These are phyloP conservation scores for Stichopus horrens DNA, from an alignment of 53 echinoderm and acorn worm genomes.

Conservation along the genomic window DNA sequence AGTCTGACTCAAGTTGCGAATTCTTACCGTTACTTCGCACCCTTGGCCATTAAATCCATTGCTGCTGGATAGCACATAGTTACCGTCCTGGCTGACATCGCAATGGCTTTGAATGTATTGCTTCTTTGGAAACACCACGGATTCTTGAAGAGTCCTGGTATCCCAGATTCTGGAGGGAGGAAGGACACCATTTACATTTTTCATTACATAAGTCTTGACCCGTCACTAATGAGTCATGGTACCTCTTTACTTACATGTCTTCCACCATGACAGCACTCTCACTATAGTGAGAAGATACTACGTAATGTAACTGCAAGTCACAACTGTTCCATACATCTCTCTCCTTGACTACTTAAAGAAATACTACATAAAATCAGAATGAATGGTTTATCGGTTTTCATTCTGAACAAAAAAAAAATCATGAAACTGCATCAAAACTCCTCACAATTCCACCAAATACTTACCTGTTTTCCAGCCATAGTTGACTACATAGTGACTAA, in stretches of 20 bases:
- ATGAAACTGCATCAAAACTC: too few relatives aligned
- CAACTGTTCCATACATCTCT: neutral
- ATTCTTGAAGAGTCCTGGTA: conserved; percentile 82
- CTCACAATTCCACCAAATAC: too few relatives aligned
- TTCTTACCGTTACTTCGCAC: conserved; percentile 90
- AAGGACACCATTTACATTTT: neutral
- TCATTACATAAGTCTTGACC: neutral
- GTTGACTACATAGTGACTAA: too few relatives aligned
- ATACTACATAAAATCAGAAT: too few relatives aligned
- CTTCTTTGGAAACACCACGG: conserved; percentile 78
- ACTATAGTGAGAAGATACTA: neutral
- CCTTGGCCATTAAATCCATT: conserved; percentile 92
- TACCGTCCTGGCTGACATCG: conserved; percentile 75
- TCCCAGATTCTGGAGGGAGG: conserved; percentile 80
- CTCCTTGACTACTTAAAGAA: too few relatives aligned
- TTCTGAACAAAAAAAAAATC: too few relatives aligned
- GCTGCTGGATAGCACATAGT: conserved; percentile 78
- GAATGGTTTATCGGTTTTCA: too few relatives aligned
- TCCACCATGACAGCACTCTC: neutral
- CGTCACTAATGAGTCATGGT: neutral
- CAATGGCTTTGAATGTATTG: conserved; percentile 96
- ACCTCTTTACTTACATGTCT: neutral
- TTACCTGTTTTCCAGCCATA: too few relatives aligned
- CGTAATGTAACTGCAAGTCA: neutral
- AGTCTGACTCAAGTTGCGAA: neutral